phyloP scores from a whole-genome alignment of 2,113 vertebrate genomes.

The Loxodonta africana region DNA sequence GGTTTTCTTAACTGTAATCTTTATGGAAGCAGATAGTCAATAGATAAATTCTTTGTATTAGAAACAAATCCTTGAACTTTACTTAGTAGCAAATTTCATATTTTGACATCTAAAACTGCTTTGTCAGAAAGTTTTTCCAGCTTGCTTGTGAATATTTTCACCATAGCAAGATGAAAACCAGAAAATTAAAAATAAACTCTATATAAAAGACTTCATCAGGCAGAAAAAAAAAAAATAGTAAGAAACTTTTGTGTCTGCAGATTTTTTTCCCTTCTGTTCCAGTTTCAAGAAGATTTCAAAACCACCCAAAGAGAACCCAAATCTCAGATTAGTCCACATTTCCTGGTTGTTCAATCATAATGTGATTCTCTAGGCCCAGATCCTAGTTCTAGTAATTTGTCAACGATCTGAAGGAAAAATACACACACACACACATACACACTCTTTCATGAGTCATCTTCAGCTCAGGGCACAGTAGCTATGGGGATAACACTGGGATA shows the following conservation, averaged over 20 bases:
- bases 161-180: background rate
- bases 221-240: background rate
- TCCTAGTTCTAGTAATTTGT: constrained; percentile 79
- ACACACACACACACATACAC: background rate
- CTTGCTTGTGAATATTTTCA: constrained; percentile 8
- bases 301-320: background rate
- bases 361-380: constrained; percentile 69
- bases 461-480: constrained; percentile 83
- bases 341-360: constrained; percentile 50
- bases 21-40: background rate
- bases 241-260: background rate
- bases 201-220: background rate
- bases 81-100: constrained; percentile 31
- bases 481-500: constrained; percentile 65
- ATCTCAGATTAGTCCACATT: constrained; percentile 40
- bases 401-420: constrained; percentile 72
- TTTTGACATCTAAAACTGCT: constrained; percentile 5
- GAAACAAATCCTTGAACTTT: background rate
- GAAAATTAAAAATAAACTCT: background rate
- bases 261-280: constrained; percentile 6
- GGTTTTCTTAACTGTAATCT: background rate
- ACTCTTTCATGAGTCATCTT: constrained; percentile 76
- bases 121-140: background rate
- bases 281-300: constrained; percentile 49
- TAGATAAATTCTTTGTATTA: background rate